These are phyloP conservation scores for Drosophila barbarae DNA, from an alignment of 2,888 invertebrate genomes.

Conservation along the genomic window DNA sequence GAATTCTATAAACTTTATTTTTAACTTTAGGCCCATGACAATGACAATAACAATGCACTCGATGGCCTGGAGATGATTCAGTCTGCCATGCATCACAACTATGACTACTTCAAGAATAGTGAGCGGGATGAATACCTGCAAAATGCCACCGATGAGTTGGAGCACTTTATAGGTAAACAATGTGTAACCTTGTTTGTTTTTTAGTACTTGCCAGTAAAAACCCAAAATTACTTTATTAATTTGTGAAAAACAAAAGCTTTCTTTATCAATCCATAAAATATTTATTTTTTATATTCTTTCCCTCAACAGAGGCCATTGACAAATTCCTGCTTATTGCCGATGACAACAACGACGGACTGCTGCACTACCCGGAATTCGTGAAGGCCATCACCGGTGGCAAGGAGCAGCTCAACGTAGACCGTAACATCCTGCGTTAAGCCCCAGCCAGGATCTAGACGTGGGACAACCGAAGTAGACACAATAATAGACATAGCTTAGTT, in stretches of 20 bases:
- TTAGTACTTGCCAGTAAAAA: not conserved
- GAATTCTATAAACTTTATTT: not conserved
- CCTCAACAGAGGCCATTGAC: slow-evolving; percentile 88
- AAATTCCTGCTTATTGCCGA: slow-evolving; percentile 91
- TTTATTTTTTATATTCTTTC: not conserved
- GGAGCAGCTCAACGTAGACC: slow-evolving; percentile 54
- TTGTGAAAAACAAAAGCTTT: too few species aligned
- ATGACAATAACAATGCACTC: slow-evolving; percentile 91
- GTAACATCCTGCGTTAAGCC: slow-evolving; percentile 52
- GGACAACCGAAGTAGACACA: slow-evolving; percentile 30
- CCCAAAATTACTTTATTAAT: not conserved
- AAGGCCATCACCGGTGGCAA: slow-evolving; percentile 72
- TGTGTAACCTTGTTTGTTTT: not conserved
- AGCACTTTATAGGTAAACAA: slow-evolving; percentile 75
- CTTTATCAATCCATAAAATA: too few species aligned
- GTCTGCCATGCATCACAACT: slow-evolving; percentile 82
- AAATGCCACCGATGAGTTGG: slow-evolving; percentile 76
- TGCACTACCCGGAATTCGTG: slow-evolving; percentile 91
- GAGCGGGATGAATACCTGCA: slow-evolving; percentile 73
- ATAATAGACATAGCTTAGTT: slow-evolving; percentile 54
- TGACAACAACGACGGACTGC: slow-evolving; percentile 89
- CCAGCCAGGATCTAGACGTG: not conserved
- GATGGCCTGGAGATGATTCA: slow-evolving; percentile 93
- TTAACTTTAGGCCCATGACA: slow-evolving; percentile 86
- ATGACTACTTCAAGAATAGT: slow-evolving; percentile 79